A percentile compares a stretch with the other conserved stretches of the same genome.
Evolutionary conservation across 2,888 invertebrate genomes (phyloP).

Genomic region (Dolichopus griseipennis): DNA sequence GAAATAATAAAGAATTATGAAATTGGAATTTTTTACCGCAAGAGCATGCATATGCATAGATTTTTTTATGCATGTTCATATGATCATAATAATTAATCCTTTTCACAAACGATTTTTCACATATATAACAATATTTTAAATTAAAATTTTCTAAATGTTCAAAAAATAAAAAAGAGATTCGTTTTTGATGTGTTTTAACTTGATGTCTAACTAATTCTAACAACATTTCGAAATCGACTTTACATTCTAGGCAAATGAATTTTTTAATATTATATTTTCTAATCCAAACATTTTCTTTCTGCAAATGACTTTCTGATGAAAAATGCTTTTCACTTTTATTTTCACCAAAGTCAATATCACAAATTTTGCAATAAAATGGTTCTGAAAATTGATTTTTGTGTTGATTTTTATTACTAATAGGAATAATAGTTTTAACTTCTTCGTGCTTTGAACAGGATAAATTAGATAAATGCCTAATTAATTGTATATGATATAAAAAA

Average conservation of each 20-base stretch:
- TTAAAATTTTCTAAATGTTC: conserved; percentile 4
- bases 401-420: background rate
- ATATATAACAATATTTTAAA: background rate
- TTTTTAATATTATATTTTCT: background rate
- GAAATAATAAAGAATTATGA: background rate
- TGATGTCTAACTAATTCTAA: background rate
- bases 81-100: background rate
- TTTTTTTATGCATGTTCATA: conserved; percentile 4
- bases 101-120: background rate
- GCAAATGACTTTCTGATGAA: background rate
- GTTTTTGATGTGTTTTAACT: background rate
- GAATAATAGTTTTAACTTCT: background rate
- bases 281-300: background rate
- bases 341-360: background rate
- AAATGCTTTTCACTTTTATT: background rate
- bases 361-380: background rate
- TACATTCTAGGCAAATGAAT: background rate
- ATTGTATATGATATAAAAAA: background rate
- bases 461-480: background rate
- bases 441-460: background rate
- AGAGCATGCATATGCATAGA: background rate
- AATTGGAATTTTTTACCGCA: background rate
- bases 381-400: background rate
- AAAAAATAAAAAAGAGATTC: background rate
- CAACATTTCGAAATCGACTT: background rate